Evolutionary conservation across 2,888 invertebrate genomes (phyloP).

Genomic region (Eupeodes latifasciatus): DNA sequence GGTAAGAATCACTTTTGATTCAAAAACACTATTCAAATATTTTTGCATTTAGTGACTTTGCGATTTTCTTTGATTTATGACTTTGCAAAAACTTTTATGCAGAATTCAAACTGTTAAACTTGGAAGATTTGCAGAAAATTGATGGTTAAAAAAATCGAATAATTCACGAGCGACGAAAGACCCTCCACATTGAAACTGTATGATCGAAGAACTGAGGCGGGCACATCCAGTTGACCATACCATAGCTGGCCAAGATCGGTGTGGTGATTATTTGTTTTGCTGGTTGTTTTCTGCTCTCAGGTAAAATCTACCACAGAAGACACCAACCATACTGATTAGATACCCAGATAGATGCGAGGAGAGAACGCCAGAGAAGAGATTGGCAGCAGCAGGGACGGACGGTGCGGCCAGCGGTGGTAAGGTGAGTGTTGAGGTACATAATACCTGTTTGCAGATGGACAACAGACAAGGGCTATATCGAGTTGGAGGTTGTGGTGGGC

Average conservation of each 20-base stretch:
- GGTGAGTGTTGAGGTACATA: constrained; percentile 32
- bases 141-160: constrained; percentile 71
- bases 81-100: constrained; percentile 32
- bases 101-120: constrained; percentile 41
- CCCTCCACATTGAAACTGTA: constrained; percentile 82
- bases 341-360: constrained; percentile 41
- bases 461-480: constrained; percentile 48
- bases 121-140: constrained; percentile 55
- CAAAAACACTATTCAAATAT: not conserved
- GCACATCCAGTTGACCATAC: constrained; percentile 78
- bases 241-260: constrained; percentile 78
- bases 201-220: constrained; percentile 82
- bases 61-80: constrained; percentile 20
- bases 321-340: constrained; percentile 59
- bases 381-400: not conserved
- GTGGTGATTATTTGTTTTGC: constrained; percentile 59
- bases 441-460: constrained; percentile 76
- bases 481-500: constrained; percentile 65
- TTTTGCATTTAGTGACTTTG: constrained; percentile 6
- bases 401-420: too few relatives aligned
- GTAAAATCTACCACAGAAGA: constrained; percentile 55
- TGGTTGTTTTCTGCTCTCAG: constrained; percentile 37
- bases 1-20: constrained; percentile 19
- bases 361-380: constrained; percentile 6
- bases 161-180: constrained; percentile 78